phyloP scores from a whole-genome alignment of 2,797 vertebrate genomes.

The Pipistrellus pipistrellus region DNA sequence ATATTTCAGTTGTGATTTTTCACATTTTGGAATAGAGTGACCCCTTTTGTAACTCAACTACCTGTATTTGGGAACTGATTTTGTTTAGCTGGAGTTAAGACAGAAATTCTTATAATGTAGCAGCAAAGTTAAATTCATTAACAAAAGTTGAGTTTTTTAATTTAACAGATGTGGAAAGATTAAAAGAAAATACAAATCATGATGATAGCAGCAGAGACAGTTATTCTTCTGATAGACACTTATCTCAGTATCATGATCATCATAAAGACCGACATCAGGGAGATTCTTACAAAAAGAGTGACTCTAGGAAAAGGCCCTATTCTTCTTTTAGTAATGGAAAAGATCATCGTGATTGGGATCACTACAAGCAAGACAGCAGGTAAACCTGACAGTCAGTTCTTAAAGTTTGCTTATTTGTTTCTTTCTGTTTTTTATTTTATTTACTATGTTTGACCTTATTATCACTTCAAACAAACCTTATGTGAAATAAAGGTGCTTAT shows the following conservation, averaged over 20 bases:
- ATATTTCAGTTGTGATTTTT: conserved; percentile 31
- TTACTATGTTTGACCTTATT: not conserved
- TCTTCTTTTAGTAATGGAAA: conserved; percentile 98
- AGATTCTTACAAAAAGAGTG: conserved; percentile 93
- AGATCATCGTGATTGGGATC: conserved; percentile 95
- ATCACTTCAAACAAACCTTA: not conserved
- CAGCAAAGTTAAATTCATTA: conserved; percentile 50
- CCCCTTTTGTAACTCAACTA: conserved; percentile 4
- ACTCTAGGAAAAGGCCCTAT: conserved; percentile 95
- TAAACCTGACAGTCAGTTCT: conserved; percentile 84
- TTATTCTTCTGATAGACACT: conserved; percentile 95
- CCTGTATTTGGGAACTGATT: conserved; percentile 24
- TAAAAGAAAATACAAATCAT: conserved; percentile 95
- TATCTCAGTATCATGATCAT: conserved; percentile 92
- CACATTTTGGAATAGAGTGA: not conserved
- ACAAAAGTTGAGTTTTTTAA: conserved; percentile 63
- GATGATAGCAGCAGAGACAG: conserved; percentile 99
- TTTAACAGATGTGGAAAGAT: conserved; percentile 93
- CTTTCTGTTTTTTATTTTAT: not conserved
- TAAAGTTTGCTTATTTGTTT: not conserved
- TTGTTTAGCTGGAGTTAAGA: conserved; percentile 36
- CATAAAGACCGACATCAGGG: conserved; percentile 93
- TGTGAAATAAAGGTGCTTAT: not conserved
- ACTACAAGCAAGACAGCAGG: conserved; percentile 91
- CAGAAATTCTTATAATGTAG: not conserved